Base-by-base conservation (phyloP, 2,113 vertebrate genomes). In the Peromyscus leucopus region DNA sequence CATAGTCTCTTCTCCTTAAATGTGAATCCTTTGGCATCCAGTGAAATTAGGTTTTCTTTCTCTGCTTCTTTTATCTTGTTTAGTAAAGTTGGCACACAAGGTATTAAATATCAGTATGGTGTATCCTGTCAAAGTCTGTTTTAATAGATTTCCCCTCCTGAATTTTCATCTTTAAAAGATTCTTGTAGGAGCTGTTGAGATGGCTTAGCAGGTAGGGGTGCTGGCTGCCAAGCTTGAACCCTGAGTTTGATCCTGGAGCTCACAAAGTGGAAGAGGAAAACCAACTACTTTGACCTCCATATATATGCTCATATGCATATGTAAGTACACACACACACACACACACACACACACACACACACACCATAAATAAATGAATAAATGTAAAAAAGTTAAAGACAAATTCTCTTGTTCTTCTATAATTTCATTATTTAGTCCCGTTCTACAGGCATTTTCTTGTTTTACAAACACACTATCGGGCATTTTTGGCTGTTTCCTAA, bases 1-100 rank as follows among this genome's bases (percentile, higher is more conserved):
- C 4, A 88, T 86, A 85, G 76, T 75, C 24, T 94, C 46, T 19
- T 92, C n/a, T 57, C 89, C 16, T 80, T 92, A 95, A 86, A 82
- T 86, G 57, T 94, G n/a, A 16, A 3, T 65, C 76, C 46, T 89
- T 71, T 95, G 67, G 85, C 75, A 57, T 74, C 84, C 63, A 61
- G 15, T 91, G 42, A 93, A 69, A 87, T 55, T 87, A 17, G 92
- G 51, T 85, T 93, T 91, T 89, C 0, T 78, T 91, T 74, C 78
- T 59, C 69, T 83, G 36, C 17, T 57, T 57, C 33, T 21, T 39
- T 63, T 67, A 22, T 19, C 61, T 51, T 48, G 26, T 78, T 78
- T 48, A 28, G 13, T 78, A 48, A 48, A 78, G 26, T 48, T 78
- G 46, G 75, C 75, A 31, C 48, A 48, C 26, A 78, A 48, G 28